Evolutionary conservation across 2,797 vertebrate genomes (phyloP).

Genomic region (Austrolebias charrua): DNA sequence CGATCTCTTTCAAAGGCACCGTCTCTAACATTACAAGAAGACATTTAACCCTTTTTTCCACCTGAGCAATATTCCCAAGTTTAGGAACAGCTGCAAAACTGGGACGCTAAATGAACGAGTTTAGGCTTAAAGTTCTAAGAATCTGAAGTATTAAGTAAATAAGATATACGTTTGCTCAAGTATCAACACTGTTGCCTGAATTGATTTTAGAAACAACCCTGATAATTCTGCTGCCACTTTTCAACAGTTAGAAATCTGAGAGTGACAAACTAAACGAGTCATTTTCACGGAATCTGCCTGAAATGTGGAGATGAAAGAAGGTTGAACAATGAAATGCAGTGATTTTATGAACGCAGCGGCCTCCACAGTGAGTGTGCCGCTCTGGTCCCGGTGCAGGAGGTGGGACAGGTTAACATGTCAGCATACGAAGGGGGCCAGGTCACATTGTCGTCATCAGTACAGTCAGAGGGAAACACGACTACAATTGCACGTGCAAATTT

Average conservation of each 20-base stretch:
- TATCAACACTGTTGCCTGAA: no score
- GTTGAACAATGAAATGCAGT: constrained; percentile 5
- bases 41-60: not conserved
- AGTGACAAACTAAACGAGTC: not conserved
- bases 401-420: constrained; percentile 12
- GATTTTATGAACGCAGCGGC: not conserved
- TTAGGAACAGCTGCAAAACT: constrained; percentile 8
- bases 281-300: not conserved
- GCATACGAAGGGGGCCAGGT: constrained; percentile 17
- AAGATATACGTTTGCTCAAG: no score
- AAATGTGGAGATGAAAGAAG: not conserved
- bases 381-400: not conserved
- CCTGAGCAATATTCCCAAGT: not conserved
- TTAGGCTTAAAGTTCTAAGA: not conserved
- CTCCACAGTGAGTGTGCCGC: not conserved
- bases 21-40: constrained; percentile 15
- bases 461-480: constrained; percentile 23
- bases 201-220: no score
- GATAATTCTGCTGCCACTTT: no score
- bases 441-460: constrained; percentile 27
- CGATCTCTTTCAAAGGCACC: constrained; percentile 25
- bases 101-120: not conserved
- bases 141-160: no score
- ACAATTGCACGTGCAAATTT: constrained; percentile 42
- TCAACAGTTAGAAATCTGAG: not conserved